Base-by-base conservation (phyloP, 2,113 vertebrate species). In the Isurus oxyrinchus region DNA sequence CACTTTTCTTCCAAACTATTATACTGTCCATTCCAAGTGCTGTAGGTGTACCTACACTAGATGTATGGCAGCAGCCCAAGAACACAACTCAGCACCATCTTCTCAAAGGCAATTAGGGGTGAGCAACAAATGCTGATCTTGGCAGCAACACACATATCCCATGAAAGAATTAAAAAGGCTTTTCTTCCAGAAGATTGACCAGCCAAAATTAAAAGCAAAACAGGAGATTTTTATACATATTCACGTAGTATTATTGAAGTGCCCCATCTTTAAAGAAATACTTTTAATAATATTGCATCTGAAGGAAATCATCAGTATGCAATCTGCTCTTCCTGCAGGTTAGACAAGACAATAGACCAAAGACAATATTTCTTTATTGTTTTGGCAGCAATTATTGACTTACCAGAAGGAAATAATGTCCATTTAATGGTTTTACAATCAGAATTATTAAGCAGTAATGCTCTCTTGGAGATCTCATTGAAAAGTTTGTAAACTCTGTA, bases 361-460 rank as follows among this genome's bases (percentile, higher is more conserved):
- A 95, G 66, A 19, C 27, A 53, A 66, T 63, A 49, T 16, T 84
- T 59, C n/a, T 10, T 95, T 69, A 49, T 67, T 72, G 66, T 61
- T 95, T 31, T 25, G 14, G 40, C 25, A 72, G 66, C 66, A 72
- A 95, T 69, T 95, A 72, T 69, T 72, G 94, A 72, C 94, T 27
- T 35, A 44, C 67, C 49, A 53, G 53, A 55, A 95, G 66, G 94
- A 95, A 95, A 95, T 49, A 95, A 95, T 69, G n/a, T 66, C 63
- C 40, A 69, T 53, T 49, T 95, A 95, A 95, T 95, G 40, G 67
- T 55, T 95, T 95, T 95, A 95, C 66, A 72, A 72, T 72, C 25
- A 25, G 66, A 72, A 95, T 55, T 67, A 69, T 95, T 95, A 72
- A 72, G 67, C 67, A 95, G 44, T 53, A 53, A 95, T 35, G 44